Conservation (phyloP, 2,797 vertebrate genomes). For the Tiaroga cobitis region DNA sequence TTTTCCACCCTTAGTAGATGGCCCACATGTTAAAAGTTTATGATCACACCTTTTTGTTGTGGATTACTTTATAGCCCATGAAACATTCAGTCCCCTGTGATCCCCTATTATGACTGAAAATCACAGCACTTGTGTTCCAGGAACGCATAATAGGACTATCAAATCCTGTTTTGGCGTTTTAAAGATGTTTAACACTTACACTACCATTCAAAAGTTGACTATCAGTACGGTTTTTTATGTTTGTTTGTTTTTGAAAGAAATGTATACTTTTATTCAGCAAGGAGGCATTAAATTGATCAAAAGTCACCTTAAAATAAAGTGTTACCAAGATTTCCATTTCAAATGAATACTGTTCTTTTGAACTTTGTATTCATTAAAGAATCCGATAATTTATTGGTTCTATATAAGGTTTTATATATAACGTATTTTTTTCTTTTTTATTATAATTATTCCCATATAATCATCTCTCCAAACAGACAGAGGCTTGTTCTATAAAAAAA, state of each 20-base stretch:
- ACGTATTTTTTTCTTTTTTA: rapidly evolving
- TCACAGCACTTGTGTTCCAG: not conserved
- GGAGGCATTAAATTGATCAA: not conserved
- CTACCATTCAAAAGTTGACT: not conserved
- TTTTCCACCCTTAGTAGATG: slow-evolving; percentile 54
- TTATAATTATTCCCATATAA: not conserved
- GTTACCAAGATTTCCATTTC: not conserved
- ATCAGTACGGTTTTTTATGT: not conserved
- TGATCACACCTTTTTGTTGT: slow-evolving; percentile 50
- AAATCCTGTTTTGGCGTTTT: not conserved
- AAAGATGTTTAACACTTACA: not conserved
- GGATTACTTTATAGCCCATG: slow-evolving; percentile 57
- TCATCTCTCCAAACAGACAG: not conserved
- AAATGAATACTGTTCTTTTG: not conserved
- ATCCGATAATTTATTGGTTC: not conserved
- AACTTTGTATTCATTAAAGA: not conserved
- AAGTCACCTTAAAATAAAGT: not conserved
- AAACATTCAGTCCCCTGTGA: slow-evolving; percentile 37
- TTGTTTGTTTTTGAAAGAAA: not conserved
- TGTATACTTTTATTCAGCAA: not conserved
- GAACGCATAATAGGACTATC: not conserved
- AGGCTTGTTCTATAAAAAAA: not conserved
- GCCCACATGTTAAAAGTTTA: slow-evolving; percentile 55
- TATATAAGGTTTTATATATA: not conserved
- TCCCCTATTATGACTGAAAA: slow-evolving; percentile 29